These are phyloP conservation scores for Ashinkailepas kermadecensis DNA, from an alignment of 2,888 invertebrate species.

Conservation along the genomic window DNA sequence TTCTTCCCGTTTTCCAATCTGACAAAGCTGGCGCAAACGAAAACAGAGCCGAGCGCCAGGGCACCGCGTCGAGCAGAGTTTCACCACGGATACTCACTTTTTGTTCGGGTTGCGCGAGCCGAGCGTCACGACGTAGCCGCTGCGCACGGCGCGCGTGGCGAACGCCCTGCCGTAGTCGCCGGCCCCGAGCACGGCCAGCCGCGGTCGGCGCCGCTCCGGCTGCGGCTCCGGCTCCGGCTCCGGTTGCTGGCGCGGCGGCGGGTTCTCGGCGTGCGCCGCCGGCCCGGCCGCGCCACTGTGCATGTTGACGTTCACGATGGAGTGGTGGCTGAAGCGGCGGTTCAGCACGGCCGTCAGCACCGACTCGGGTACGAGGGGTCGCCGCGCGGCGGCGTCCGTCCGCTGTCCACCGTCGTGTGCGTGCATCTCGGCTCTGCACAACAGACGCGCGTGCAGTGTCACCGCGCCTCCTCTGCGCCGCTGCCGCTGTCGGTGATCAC, in stretches of 20 bases:
- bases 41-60: no score
- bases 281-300: neutral
- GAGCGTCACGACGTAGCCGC: slow-evolving; percentile 31
- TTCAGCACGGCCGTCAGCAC: neutral
- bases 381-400: neutral
- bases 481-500: no score
- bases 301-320: neutral
- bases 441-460: no score
- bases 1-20: no score
- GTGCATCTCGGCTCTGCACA: neutral
- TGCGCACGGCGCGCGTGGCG: slow-evolving; percentile 29
- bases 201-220: neutral
- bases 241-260: neutral
- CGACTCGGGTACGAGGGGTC: neutral
- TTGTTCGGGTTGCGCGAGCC: slow-evolving; percentile 27
- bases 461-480: no score
- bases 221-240: neutral
- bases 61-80: no score
- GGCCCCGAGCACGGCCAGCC: slow-evolving; percentile 29
- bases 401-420: neutral
- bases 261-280: neutral
- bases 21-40: no score
- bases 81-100: neutral
- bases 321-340: neutral
- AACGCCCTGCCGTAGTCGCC: slow-evolving; percentile 34